phyloP scores from a whole-genome alignment of 1,140 invertebrate species.

The Octopus sinensis region DNA sequence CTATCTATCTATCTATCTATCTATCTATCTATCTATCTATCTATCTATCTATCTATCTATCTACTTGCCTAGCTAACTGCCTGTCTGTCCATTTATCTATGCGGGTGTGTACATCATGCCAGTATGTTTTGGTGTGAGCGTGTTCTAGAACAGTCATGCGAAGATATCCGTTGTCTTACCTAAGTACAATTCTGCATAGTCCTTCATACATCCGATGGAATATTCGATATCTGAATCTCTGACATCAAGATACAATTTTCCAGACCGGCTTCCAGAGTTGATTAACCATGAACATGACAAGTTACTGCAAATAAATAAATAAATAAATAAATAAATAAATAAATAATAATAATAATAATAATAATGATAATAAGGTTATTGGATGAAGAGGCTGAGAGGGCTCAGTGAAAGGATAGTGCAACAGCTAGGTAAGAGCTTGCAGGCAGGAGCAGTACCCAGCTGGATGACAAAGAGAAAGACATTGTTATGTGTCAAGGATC shows the following conservation, averaged over 20 bases:
- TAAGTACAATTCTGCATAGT: slow-evolving; percentile 9
- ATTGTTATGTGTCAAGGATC: too few species aligned
- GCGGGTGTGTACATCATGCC: too few species aligned
- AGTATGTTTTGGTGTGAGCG: too few species aligned
- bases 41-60: too few species aligned
- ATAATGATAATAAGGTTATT: neutral
- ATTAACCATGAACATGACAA: slow-evolving; percentile 13
- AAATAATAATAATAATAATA: neutral
- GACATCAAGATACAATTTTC: slow-evolving; percentile 11
- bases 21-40: too few species aligned
- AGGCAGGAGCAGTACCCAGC: neutral
- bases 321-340: neutral
- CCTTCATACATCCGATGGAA: slow-evolving; percentile 11
- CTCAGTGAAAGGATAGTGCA: neutral
- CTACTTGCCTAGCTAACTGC: too few species aligned
- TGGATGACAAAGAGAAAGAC: too few species aligned
- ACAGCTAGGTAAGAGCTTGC: neutral
- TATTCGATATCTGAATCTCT: slow-evolving; percentile 11
- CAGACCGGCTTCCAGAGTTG: neutral
- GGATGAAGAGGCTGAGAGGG: neutral
- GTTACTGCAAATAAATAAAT: neutral
- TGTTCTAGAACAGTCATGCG: too few species aligned
- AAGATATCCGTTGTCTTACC: neutral
- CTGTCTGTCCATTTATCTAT: too few species aligned
- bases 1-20: too few species aligned